Base-by-base conservation (phyloP, 2,888 invertebrate species). In the Leptinotarsa tumamoca region DNA sequence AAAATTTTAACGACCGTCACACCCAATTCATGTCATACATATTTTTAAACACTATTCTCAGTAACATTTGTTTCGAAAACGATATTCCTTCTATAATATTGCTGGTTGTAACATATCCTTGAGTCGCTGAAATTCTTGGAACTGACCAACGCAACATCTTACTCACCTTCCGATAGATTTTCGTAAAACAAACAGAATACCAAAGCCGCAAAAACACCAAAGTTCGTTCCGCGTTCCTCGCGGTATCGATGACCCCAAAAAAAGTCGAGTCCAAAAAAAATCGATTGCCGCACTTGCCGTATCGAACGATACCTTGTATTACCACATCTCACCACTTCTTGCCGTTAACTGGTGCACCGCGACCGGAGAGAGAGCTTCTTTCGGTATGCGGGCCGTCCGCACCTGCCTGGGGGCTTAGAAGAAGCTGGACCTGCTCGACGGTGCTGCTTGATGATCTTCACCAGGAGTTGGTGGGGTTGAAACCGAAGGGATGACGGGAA, bases 251-350 rank as follows among this genome's bases (percentile, higher is more conserved):
- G 63, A 63, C 63, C 63, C 43, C 63, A 7, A 43, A 61, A n/a
- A 15, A n/a, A 63, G 43, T 27, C 33, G 43, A 3, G 5, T 33
- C 68, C 61, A 51, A 27, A 50, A 66, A 43, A 49, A 54, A 27
- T 18, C 67, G 49, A 68, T 27, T 33, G 27, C 68, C 56, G 18
- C 69, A 69, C 69, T 43, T 18, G 17, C 13, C 69, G 56, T 33
- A 27, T 5, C 17, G 21, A 43, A 69, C 49, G 56, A 56, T 56
- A 56, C 56, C 69, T 51, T 43, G 43, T 69, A 33, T 69, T 43
- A 69, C 69, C 63, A 56, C 69, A 56, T 69, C 56, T 54, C 15
- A 27, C 52, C 27, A 68, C 69, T 69, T 23, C 69, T 69, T 54
- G 69, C 33, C 18, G 69, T 69, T 69, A 54, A 69, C 54, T 69